Percentiles rank a stretch among this genome's conserved stretches.
Evolutionary conservation across 2,888 invertebrate species (phyloP).

Genomic region (Zaprionus bogoriensis): DNA sequence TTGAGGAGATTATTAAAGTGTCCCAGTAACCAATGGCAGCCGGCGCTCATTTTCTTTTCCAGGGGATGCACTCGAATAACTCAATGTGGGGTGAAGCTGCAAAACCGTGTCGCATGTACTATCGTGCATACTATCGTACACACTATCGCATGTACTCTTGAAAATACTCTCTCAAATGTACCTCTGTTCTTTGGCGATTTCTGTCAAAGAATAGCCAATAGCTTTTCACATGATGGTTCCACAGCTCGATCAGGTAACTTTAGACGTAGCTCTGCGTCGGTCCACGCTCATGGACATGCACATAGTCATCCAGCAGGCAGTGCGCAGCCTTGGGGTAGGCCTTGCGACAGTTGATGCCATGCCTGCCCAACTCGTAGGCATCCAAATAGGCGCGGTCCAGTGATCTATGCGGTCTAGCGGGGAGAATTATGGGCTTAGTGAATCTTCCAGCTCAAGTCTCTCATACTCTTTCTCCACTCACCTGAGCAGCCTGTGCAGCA

Average conservation of each 20-base stretch:
- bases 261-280: conserved; percentile 43
- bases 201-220: not conserved
- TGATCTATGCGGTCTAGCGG: conserved; percentile 61
- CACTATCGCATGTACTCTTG: not conserved
- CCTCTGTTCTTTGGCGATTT: not conserved
- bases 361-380: conserved; percentile 63
- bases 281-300: conserved; percentile 62
- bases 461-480: conserved; percentile 23
- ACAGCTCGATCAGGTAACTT: not conserved
- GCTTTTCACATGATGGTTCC: not conserved
- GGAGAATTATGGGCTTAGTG: not conserved
- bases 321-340: conserved; percentile 50
- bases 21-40: conserved; percentile 34
- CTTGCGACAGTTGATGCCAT: conserved; percentile 59
- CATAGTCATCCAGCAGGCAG: conserved; percentile 60
- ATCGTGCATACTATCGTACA: not conserved
- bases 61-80: conserved; percentile 22
- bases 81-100: not conserved
- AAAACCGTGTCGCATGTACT: not conserved
- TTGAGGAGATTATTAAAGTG: conserved; percentile 35
- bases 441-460: not conserved
- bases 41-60: conserved; percentile 33
- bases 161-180: too few species aligned
- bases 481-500: conserved; percentile 69
- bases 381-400: conserved; percentile 48